These are phyloP conservation scores for Thumatha senex DNA, from an alignment of 2,888 invertebrate genomes.

Conservation along the genomic window DNA sequence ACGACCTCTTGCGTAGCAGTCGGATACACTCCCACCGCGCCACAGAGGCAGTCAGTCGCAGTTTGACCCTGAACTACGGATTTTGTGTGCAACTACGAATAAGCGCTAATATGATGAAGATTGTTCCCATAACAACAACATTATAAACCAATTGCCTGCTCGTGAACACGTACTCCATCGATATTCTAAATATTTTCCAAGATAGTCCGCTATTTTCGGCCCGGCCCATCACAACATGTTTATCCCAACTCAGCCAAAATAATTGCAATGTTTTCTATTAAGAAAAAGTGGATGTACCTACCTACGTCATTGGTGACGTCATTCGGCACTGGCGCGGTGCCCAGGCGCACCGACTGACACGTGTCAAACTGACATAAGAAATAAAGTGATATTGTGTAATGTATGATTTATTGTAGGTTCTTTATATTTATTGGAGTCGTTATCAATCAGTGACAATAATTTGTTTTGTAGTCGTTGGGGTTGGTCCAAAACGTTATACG, in stretches of 20 bases:
- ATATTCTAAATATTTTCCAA: constrained; percentile 4
- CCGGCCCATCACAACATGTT: constrained; percentile 35
- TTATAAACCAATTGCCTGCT: neutral
- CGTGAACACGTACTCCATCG: constrained; percentile 4
- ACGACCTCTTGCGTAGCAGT: too few relatives aligned
- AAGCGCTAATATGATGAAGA: neutral
- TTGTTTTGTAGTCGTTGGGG: constrained; percentile 1
- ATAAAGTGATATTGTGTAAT: constrained; percentile 12
- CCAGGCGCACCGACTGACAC: constrained; percentile 16
- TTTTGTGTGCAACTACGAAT: too few relatives aligned
- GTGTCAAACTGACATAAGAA: constrained; percentile 8
- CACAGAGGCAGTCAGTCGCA: too few relatives aligned
- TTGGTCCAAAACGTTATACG: neutral
- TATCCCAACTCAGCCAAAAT: constrained; percentile 30
- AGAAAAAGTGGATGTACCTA: constrained; percentile 13
- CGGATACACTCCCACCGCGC: too few relatives aligned
- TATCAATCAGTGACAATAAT: constrained; percentile 1
- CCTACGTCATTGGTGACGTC: constrained; percentile 19
- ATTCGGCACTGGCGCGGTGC: constrained; percentile 16
- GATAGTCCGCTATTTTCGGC: constrained; percentile 17
- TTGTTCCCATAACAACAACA: neutral
- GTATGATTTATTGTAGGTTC: neutral
- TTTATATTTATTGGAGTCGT: neutral
- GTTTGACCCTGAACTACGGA: too few relatives aligned
- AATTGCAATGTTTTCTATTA: constrained; percentile 19